A percentile compares a stretch with the other conserved stretches of the same genome.
Conservation (phyloP, 2,113 vertebrate genomes). For the human region GRCh38 chr2:43087001-43087500, state of each 20-base stretch:
- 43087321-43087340: not conserved
- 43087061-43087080: not conserved
- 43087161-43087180: not conserved
- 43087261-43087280: not conserved
- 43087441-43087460: not conserved
- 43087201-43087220: not conserved
- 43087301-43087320: not conserved
- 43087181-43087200: not conserved
- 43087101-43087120: fast-evolving
- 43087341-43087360: not conserved
- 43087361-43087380: not conserved
- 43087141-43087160: not conserved
- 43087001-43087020: not conserved
- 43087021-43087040: not conserved
- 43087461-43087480: not conserved
- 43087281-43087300: not conserved
- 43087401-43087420: not conserved
- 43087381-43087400: not conserved
- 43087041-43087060: not conserved
- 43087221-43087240: not conserved
- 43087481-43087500: not conserved
- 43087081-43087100: not conserved
- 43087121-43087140: not conserved
- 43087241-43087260: not conserved
- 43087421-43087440: not conserved